These are phyloP conservation scores for Sceloporus undulatus DNA, from an alignment of 2,113 vertebrate species.

Conservation along the genomic window DNA sequence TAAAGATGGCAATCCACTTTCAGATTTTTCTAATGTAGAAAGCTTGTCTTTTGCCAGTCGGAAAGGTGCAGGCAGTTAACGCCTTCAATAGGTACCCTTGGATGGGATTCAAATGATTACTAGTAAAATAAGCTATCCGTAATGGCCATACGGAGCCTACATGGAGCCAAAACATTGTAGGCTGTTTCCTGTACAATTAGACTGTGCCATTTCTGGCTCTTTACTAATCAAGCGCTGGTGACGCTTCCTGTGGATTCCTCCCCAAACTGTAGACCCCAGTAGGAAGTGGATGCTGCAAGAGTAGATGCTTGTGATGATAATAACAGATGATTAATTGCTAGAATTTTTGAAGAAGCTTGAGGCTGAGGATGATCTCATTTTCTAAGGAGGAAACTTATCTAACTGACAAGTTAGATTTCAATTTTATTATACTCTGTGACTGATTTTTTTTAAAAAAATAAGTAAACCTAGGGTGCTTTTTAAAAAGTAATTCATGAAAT, in stretches of 20 bases:
- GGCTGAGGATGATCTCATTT: conserved; percentile 35
- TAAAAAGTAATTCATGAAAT: background rate
- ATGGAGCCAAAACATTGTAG: background rate
- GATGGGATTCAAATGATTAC: conserved; percentile 2
- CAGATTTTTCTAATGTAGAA: background rate
- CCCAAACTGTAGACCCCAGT: background rate
- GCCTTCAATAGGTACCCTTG: background rate
- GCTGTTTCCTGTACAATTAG: background rate
- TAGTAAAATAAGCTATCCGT: background rate
- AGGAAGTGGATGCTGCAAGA: conserved; percentile 27
- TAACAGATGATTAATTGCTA: conserved; percentile 42
- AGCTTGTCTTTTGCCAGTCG: background rate
- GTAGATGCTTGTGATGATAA: background rate
- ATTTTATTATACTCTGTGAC: conserved; percentile 43
- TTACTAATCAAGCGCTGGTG: conserved; percentile 5
- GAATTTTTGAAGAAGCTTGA: conserved; percentile 34
- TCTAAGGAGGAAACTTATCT: conserved; percentile 39
- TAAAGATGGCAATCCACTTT: background rate
- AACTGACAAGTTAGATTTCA: conserved; percentile 19
- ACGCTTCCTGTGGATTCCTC: too few relatives aligned
- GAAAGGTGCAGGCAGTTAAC: background rate
- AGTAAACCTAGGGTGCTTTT: background rate
- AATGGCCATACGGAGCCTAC: background rate
- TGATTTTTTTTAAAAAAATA: background rate
- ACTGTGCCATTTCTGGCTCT: conserved; percentile 21